A percentile compares a stretch with the other conserved stretches of the same genome.
Evolutionary conservation across 1,140 invertebrate genomes (phyloP).

Genomic region (Cotesia typhae): DNA sequence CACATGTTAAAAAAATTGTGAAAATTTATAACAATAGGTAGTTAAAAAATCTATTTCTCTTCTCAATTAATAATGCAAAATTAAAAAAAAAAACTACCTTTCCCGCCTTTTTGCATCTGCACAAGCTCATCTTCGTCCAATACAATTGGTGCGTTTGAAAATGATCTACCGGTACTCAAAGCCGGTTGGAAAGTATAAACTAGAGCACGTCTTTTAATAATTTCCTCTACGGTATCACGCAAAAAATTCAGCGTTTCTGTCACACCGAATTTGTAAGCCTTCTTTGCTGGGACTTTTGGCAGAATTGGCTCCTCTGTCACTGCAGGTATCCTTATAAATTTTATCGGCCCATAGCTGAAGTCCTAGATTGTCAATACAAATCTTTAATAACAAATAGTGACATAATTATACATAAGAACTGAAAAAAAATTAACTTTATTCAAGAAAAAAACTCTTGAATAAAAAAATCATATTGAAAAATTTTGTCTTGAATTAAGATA

Average conservation of each 20-base stretch:
- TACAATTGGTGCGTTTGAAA: conserved; percentile 49
- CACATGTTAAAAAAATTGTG: no score
- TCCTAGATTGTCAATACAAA: conserved; percentile 47
- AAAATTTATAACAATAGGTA: no score
- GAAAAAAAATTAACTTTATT: no score
- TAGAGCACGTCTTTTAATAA: conserved; percentile 58
- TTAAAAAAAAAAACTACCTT: conserved; percentile 34
- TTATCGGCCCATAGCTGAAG: conserved; percentile 58
- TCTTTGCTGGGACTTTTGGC: conserved; percentile 50
- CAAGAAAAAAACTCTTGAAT: no score
- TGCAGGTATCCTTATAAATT: conserved; percentile 56
- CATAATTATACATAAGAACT: no score
- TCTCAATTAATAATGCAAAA: neutral
- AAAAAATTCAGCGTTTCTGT: conserved; percentile 56
- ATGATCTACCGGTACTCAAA: conserved; percentile 39
- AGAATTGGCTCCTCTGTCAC: conserved; percentile 47
- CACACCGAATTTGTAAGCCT: conserved; percentile 47
- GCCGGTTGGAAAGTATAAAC: conserved; percentile 59
- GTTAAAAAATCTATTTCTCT: neutral
- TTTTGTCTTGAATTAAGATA: neutral
- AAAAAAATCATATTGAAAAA: no score
- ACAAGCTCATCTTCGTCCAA: conserved; percentile 59
- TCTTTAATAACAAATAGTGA: no score
- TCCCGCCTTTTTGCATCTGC: conserved; percentile 39
- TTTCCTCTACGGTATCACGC: conserved; percentile 54